Percentiles rank a stretch among this genome's conserved stretches.
These are phyloP conservation scores for Apamea sordens DNA, from an alignment of 2,888 invertebrate species.

Conservation along the genomic window DNA sequence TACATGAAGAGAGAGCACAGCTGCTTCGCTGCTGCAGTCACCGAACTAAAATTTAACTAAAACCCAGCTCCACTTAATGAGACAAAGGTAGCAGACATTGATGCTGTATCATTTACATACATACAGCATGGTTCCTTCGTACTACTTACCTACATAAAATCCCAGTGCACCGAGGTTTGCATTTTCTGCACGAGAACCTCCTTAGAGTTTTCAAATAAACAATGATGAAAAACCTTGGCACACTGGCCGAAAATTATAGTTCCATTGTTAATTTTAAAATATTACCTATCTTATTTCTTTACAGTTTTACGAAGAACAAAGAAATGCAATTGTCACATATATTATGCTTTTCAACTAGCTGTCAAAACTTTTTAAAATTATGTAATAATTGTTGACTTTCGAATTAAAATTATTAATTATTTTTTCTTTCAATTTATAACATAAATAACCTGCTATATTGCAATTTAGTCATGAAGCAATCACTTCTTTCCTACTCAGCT, in stretches of 20 bases:
- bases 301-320: not conserved
- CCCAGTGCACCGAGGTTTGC: not conserved
- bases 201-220: slow-evolving; percentile 27
- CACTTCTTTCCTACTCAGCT: not conserved
- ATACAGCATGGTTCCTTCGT: not conserved
- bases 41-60: slow-evolving; percentile 22
- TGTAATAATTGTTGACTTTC: not conserved
- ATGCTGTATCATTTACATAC: slow-evolving; percentile 7
- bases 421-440: not conserved
- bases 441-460: not conserved
- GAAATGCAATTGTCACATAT: not conserved
- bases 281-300: not conserved
- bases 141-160: not conserved
- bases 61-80: not conserved
- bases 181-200: slow-evolving; percentile 19
- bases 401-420: not conserved
- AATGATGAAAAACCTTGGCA: slow-evolving; percentile 31
- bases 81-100: not conserved
- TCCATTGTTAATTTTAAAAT: slow-evolving; percentile 25
- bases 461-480: slow-evolving; percentile 4
- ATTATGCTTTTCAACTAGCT: not conserved
- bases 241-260: slow-evolving; percentile 31
- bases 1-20: not conserved
- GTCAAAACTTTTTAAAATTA: not conserved
- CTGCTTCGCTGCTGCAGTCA: not conserved